Base-by-base conservation (phyloP, 2,888 invertebrate species). In the Drosophila pegasa region DNA sequence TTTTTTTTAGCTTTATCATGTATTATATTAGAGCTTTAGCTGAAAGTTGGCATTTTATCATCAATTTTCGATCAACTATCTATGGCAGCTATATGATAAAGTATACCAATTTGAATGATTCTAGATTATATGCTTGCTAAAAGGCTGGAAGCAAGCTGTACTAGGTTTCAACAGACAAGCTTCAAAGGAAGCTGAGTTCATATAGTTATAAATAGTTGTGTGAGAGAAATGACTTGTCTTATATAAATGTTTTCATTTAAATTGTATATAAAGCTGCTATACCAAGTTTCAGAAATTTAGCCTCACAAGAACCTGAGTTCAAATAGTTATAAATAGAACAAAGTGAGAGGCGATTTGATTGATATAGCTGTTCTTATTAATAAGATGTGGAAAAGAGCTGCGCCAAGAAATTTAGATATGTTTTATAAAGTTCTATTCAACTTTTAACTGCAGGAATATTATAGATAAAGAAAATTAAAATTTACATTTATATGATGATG, bases 391-490 rank as follows among this genome's bases (percentile, higher is more conserved):
- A 27, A 18, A 29, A 29, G 12, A 18, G 12, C 27, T 16, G 0
- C 16, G 16, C 10, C 0, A 1, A 3, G 0, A 6, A n/a, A n/a
- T n/a, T 25, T 25, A 8, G 0, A 3, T 3, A 41, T 9, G 7
- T 43, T 14, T 7, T 25, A 8, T 8, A 45, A 3, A 3, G 14
- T 33, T 50, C 10, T 12, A 5, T 16, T 16, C 9, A 22, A n/a
- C 3, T 25, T 3, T 25, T 3, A 35, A 16, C 38, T 61, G 62
- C 62, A 61, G 61, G 31, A 4, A n/a, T 37, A 47, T 60, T 8
- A 1, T 14, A n/a, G 10, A 14, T 5, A 27, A 1, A 16, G 12
- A 16, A 29, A 18, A 29, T 45, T 0, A 12, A 10, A 7, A 7
- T 27, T 18, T 25, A 31, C 22, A 52, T 52, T 25, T 33, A 40